phyloP scores from a whole-genome alignment of 2,113 vertebrate species.

The Bufo gargarizans region DNA sequence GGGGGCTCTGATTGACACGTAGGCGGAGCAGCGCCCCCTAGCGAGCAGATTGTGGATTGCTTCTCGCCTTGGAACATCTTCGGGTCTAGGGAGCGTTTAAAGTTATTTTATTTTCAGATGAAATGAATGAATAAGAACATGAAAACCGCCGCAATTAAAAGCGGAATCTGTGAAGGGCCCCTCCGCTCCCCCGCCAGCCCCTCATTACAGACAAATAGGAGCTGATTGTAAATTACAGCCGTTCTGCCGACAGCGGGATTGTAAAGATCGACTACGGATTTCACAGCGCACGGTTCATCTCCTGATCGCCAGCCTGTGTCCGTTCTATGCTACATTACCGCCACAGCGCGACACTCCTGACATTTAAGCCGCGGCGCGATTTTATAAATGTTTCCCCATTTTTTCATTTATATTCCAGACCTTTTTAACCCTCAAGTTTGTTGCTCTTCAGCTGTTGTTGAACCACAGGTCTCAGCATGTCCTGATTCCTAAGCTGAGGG shows the following conservation, averaged over 20 bases:
- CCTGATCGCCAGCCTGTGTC: neutral
- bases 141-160: neutral
- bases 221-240: conserved; percentile 10
- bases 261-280: neutral
- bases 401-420: neutral
- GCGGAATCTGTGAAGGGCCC: neutral
- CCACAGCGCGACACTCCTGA: neutral
- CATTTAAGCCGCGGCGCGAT: neutral
- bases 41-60: neutral
- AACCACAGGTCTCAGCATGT: too few species aligned
- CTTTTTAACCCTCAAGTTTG: too few species aligned
- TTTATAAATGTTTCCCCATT: neutral
- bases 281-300: neutral
- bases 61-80: neutral
- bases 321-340: neutral
- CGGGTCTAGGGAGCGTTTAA: neutral
- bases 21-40: neutral
- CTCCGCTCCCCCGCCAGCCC: neutral
- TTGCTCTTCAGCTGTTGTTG: too few species aligned
- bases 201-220: neutral
- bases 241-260: neutral
- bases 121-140: neutral
- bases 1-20: neutral
- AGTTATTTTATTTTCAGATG: neutral
- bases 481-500: too few species aligned